phyloP scores from a whole-genome alignment of 2,888 invertebrate species.

The Acanthopleura granulata region DNA sequence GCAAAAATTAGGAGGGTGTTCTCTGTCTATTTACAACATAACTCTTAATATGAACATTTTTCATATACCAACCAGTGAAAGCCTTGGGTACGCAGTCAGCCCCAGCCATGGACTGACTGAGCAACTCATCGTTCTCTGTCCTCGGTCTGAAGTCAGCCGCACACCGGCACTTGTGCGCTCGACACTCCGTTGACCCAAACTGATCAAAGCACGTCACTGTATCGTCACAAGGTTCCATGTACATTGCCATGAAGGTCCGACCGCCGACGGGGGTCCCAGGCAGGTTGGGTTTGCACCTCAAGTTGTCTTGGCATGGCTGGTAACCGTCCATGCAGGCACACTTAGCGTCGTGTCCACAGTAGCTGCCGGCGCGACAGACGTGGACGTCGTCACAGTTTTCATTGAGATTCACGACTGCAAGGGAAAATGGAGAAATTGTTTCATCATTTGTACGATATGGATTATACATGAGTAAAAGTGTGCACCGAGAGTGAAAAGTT shows the following conservation, averaged over 20 bases:
- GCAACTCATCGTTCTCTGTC: not conserved
- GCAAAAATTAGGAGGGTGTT: no score
- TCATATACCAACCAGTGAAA: not conserved
- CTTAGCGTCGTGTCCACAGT: not conserved
- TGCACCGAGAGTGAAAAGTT: no score
- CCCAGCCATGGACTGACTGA: not conserved
- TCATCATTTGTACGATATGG: no score
- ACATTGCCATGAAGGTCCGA: not conserved
- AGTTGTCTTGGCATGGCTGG: not conserved
- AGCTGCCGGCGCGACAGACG: not conserved
- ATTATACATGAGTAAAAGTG: no score
- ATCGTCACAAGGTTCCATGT: not conserved
- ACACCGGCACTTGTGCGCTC: not conserved
- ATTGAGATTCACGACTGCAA: not conserved
- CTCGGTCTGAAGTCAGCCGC: not conserved
- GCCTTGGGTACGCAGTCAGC: not conserved
- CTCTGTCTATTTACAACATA: no score
- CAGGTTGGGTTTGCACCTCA: not conserved
- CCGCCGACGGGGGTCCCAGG: not conserved
- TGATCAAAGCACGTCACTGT: not conserved
- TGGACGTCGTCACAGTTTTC: not conserved
- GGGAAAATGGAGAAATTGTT: no score
- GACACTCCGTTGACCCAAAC: not conserved
- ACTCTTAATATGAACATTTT: no score
- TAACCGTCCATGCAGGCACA: not conserved